phyloP scores from a whole-genome alignment of 2,797 vertebrate genomes.

The Babyrousa celebensis region DNA sequence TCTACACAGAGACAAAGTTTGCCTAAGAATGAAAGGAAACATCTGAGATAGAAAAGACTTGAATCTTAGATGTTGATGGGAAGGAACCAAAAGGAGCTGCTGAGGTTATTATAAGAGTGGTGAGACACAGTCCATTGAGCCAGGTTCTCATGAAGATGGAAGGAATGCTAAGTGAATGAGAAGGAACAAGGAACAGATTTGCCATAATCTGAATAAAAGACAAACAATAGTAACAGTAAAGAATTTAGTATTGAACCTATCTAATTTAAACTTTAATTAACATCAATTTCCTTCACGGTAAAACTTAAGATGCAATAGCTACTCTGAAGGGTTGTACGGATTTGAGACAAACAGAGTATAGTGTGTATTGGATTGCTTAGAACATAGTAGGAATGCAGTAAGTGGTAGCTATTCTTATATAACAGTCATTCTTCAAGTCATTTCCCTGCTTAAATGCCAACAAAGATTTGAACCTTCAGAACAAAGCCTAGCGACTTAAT shows the following conservation, averaged over 20 bases:
- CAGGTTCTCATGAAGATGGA: not conserved
- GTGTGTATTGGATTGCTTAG: not conserved
- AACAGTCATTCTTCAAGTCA: not conserved
- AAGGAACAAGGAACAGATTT: not conserved
- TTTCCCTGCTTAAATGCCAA: not conserved
- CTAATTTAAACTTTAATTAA: slow-evolving; percentile 1
- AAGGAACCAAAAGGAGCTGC: not conserved
- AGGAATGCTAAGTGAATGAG: not conserved
- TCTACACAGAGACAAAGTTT: not conserved
- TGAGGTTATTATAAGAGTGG: not conserved
- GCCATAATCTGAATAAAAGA: not conserved
- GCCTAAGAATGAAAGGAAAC: not conserved
- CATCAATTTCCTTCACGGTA: not conserved
- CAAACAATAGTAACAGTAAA: not conserved
- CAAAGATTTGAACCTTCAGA: not conserved
- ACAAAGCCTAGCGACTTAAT: not conserved
- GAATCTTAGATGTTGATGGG: not conserved
- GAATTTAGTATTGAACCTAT: not conserved
- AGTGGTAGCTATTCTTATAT: not conserved
- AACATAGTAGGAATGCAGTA: not conserved
- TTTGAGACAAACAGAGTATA: slow-evolving; percentile 21
- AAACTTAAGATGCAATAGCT: not conserved
- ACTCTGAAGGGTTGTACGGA: not conserved
- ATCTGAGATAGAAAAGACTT: not conserved
- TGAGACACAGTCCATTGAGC: not conserved